Base-by-base conservation (phyloP, 2,797 vertebrate species). In the Hozukius guyotensis region DNA sequence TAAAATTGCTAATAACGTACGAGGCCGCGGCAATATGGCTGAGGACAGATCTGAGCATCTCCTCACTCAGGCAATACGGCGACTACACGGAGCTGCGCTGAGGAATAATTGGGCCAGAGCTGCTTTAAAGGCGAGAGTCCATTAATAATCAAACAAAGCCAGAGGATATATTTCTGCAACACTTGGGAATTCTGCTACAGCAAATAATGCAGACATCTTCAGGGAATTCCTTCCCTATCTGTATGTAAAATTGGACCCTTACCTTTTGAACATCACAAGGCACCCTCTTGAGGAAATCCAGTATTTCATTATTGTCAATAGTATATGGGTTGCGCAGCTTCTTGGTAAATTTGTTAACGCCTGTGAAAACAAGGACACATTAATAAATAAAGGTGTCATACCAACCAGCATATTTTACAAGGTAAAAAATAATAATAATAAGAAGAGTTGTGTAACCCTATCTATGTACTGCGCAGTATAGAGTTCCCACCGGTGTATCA, bases 251-350 rank as follows among this genome's bases (percentile, higher is more conserved):
- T 79, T 87, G 94, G 94, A 96, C 91, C 94, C 97, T 72, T 96
- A 99, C 99, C 97, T 99, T 99, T 95, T 99, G 97, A 96, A 99
- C 96, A 95, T 99, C 99, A 86, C 97, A 98, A 61, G 98, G 99
- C 83, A 99, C 97, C 95, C 98, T 97, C 96, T 97, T 97, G 96
- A 99, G 97, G 94, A 99, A 99, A 96, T 99, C 97, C 89, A 99
- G 96, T 69, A 99, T 93, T 95, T 98, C 97, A 89, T 97, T 99
- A 95, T 95, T 97, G 95, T 99, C 97, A 27, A 99, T 96, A 92
- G 95, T 88, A 49, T 98, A 97, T 64, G 98, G 98, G 93, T 96
- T 98, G 94, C 97, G 96, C 85, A 99, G 96, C 95, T 96, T 99
- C 97, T 98, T 99, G 85, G 98, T 98, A 94, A 99, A 99, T 97